Base-by-base conservation (phyloP, 1,140 invertebrate species). In the Probaryconus sp. region DNA sequence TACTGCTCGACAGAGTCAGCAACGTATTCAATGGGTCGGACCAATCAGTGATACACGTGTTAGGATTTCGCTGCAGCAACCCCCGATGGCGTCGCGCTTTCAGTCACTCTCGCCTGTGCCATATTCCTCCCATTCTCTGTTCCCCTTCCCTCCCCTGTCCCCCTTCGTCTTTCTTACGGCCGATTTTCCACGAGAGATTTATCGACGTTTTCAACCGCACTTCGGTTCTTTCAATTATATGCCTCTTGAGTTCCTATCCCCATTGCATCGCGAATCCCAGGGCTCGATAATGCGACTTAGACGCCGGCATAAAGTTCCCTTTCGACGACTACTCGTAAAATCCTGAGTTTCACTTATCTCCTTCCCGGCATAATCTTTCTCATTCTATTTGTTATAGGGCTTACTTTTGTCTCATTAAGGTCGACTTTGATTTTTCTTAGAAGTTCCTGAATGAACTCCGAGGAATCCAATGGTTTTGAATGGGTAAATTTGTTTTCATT, bases 11-110 rank as follows among this genome's bases (percentile, higher is more conserved):
- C 50, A n/a, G 13, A 58, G 28, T 40, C 51, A 38, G 38, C 20
- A 35, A 40, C 33, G 24, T 37, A 68, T 74, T 63, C 64, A 74
- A 56, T 63, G 61, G 56, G 21, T 72, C 47, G 51, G 53, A 72
- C 63, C 70, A 77, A 77, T 77, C 75, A 77, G 64, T 56, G 69
- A 73, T 77, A 73, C 75, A 69, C 42, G 69, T 77, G 58, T 77
- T 73, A 65, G 50, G 42, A 61, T 71, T 33, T 31, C 47, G 56
- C 38, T 50, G 28, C 21, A 26, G 18, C 26, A 55, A 37, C 11
- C 31, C 70, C 64, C 56, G 64, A 58, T 45, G 50, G 58, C 11
- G 37, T 33, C 47, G 35, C 43, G 38, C 50, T 60, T 61, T 50
- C 48, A 16, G 3, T 21, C 30, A 9, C 24, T 30, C 28, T 30